These are phyloP conservation scores for Eupeodes corollae DNA, from an alignment of 1,140 invertebrate species.

Conservation along the genomic window DNA sequence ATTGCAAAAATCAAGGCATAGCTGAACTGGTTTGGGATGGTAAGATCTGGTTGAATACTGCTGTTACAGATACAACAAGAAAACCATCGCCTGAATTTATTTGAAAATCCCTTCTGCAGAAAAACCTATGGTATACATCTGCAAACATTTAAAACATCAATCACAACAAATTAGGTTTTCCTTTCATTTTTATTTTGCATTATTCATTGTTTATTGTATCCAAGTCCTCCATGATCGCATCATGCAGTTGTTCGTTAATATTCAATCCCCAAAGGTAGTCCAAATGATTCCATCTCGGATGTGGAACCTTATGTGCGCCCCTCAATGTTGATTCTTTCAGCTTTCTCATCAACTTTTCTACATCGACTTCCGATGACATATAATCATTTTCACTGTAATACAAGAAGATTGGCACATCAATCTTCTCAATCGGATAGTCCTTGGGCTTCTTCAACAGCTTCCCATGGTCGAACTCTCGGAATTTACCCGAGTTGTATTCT, in stretches of 20 bases:
- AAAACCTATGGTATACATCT: no score
- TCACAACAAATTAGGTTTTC: no score
- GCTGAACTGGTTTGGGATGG: no score
- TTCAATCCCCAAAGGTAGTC: constrained; percentile 46
- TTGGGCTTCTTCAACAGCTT: constrained; percentile 40
- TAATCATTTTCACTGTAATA: constrained; percentile 54
- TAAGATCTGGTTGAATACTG: no score
- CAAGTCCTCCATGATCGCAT: constrained; percentile 38
- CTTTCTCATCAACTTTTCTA: constrained; percentile 34
- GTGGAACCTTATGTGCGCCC: constrained; percentile 28
- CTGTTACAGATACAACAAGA: no score
- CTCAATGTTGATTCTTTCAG: constrained; percentile 33
- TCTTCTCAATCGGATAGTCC: constrained; percentile 42
- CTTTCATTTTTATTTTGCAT: background rate
- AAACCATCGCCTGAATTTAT: no score
- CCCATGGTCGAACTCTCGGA: constrained; percentile 40
- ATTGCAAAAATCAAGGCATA: no score
- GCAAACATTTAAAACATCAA: no score
- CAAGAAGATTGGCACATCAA: constrained; percentile 49
- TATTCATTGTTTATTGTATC: constrained; percentile 20
- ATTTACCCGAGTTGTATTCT: constrained; percentile 30
- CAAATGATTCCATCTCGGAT: constrained; percentile 43
- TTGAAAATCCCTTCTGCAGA: no score
- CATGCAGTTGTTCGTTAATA: constrained; percentile 39
- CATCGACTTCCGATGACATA: constrained; percentile 43